These are phyloP conservation scores for Falco columbarius DNA, from an alignment of 2,797 vertebrate species.

Conservation along the genomic window DNA sequence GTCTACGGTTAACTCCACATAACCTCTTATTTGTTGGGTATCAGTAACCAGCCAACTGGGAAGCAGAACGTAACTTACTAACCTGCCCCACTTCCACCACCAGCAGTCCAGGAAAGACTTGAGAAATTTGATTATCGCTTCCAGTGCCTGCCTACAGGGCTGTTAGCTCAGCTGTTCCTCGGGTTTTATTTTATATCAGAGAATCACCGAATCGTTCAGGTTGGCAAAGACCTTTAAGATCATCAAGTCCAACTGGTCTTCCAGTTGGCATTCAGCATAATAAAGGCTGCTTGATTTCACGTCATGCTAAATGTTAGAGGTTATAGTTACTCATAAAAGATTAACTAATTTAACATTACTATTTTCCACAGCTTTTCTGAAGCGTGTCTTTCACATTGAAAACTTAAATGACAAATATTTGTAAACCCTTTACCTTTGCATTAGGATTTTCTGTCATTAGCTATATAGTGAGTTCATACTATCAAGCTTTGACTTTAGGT, in stretches of 20 bases:
- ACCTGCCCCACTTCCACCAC: background rate
- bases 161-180: background rate
- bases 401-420: background rate
- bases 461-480: background rate
- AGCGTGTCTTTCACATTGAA: background rate
- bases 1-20: fast-evolving
- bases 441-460: background rate
- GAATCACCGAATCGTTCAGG: background rate
- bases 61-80: background rate
- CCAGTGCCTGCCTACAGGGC: background rate
- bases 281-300: background rate
- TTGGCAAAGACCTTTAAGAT: background rate
- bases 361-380: background rate
- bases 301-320: background rate
- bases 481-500: background rate
- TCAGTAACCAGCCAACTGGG: background rate
- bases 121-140: background rate
- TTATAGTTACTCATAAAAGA: background rate
- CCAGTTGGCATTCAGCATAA: background rate
- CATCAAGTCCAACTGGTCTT: background rate
- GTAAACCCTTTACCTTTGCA: background rate
- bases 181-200: background rate
- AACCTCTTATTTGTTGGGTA: background rate
- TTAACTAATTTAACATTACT: background rate
- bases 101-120: background rate